Conservation (phyloP, 1,140 invertebrate genomes). For the Euura saliciscinereae region DNA sequence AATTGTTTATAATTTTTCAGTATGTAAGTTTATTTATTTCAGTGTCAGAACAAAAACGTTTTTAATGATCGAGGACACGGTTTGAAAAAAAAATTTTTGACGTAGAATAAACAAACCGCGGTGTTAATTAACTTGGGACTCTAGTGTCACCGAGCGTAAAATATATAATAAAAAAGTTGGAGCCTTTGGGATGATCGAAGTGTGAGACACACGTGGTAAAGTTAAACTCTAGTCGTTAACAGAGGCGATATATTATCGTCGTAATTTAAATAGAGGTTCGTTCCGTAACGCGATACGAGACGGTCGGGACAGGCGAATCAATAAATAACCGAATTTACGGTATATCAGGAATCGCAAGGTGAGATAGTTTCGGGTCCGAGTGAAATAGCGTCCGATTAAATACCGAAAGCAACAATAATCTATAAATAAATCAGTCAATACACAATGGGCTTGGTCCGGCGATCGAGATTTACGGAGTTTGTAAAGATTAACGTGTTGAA, state of each 20-base stretch:
- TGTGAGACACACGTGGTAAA: neutral
- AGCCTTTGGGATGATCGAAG: neutral
- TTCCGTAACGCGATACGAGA: no score
- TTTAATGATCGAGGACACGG: neutral
- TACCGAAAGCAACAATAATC: slow-evolving; percentile 20
- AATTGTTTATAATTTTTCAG: neutral
- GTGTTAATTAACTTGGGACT: neutral
- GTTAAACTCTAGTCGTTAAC: neutral
- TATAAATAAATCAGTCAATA: slow-evolving; percentile 41
- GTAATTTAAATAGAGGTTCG: no score
- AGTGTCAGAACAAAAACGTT: neutral
- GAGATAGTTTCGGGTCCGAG: neutral
- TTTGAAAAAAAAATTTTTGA: neutral
- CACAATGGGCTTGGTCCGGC: slow-evolving; percentile 52
- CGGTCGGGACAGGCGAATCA: no score
- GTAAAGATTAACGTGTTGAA: neutral
- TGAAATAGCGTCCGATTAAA: neutral
- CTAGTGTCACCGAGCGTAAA: neutral
- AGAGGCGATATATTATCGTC: no score
- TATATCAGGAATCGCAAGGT: no score
- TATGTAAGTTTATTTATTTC: neutral
- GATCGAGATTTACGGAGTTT: slow-evolving; percentile 13
- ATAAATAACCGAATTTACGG: no score
- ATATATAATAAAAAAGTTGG: neutral
- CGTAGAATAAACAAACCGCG: neutral